These are phyloP conservation scores for Alloscopus bannaensis DNA, from an alignment of 2,888 invertebrate species.

Conservation along the genomic window DNA sequence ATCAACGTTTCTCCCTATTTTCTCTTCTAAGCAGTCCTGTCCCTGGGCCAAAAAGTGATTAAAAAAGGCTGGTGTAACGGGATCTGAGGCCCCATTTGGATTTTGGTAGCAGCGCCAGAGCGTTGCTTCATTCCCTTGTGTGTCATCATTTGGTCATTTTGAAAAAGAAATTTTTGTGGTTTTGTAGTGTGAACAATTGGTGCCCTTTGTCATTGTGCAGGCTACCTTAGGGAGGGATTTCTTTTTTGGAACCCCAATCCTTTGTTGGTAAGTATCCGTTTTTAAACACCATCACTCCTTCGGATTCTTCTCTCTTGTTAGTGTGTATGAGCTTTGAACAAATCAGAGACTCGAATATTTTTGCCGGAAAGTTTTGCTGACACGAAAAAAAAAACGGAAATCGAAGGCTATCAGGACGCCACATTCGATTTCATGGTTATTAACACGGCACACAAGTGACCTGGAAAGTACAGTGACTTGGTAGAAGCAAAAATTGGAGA, in stretches of 20 bases:
- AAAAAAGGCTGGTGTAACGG: slow-evolving; percentile 73
- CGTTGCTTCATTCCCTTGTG: slow-evolving; percentile 68
- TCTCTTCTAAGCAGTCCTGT: slow-evolving; percentile 65
- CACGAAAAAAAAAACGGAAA: too few relatives aligned
- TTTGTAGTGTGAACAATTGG: slow-evolving; percentile 38
- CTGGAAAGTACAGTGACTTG: too few relatives aligned
- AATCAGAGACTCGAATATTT: too few relatives aligned
- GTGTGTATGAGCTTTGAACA: too few relatives aligned
- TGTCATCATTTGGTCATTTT: slow-evolving; percentile 60
- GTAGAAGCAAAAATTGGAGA: too few relatives aligned
- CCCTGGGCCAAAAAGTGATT: slow-evolving; percentile 74
- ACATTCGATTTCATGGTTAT: too few relatives aligned
- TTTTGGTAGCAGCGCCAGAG: slow-evolving; percentile 73
- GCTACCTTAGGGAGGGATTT: slow-evolving; percentile 36
- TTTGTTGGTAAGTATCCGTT: slow-evolving; percentile 69
- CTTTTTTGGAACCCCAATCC: slow-evolving; percentile 58
- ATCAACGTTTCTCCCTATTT: slow-evolving; percentile 9
- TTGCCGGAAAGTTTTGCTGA: too few relatives aligned
- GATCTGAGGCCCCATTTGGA: slow-evolving; percentile 73
- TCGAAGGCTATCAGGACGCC: too few relatives aligned
- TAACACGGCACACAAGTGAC: too few relatives aligned
- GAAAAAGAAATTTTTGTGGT: slow-evolving; percentile 37
- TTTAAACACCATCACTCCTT: slow-evolving; percentile 2
- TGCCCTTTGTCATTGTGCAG: slow-evolving; percentile 39
- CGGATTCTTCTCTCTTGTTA: background rate